Conservation (phyloP, 2,888 invertebrate genomes). For the Isoperla grammatica region DNA sequence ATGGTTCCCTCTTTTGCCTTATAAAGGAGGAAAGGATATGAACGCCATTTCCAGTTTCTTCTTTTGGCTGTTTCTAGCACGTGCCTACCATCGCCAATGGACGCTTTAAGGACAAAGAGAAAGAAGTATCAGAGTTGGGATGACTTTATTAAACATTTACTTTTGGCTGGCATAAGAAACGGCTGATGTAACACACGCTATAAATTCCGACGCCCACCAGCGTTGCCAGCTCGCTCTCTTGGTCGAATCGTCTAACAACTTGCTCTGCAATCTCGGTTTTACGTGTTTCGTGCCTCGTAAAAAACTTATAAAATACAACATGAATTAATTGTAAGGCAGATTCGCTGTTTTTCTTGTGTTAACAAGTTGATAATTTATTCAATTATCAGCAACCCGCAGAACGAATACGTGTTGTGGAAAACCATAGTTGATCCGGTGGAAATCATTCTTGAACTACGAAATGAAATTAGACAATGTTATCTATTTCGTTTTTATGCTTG, state of each 20-base stretch:
- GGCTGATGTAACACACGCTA: conserved; percentile 8
- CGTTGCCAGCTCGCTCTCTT: not conserved
- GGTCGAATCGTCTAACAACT: conserved; percentile 1
- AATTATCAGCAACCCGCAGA: not conserved
- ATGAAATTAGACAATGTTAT: too few relatives aligned
- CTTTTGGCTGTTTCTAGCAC: conserved; percentile 12
- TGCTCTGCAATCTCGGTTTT: conserved; percentile 1
- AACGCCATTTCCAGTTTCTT: conserved; percentile 12
- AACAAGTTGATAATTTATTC: conserved; percentile 11
- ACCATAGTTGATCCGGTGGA: too few relatives aligned
- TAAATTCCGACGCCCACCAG: conserved; percentile 8
- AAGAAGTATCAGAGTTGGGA: conserved; percentile 10
- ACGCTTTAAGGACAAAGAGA: not conserved
- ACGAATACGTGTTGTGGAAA: too few relatives aligned
- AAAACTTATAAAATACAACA: not conserved
- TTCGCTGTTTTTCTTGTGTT: not conserved
- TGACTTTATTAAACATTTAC: conserved; percentile 20
- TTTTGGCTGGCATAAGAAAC: conserved; percentile 18
- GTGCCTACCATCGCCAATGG: conserved; percentile 9
- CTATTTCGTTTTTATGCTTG: too few relatives aligned
- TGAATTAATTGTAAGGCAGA: conserved; percentile 5
- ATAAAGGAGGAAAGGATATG: conserved; percentile 5
- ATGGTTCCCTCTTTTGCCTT: not conserved
- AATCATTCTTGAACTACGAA: too few relatives aligned
- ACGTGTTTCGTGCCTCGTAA: not conserved